phyloP scores from a whole-genome alignment of 2,888 invertebrate species.

The Drosophila atripex region DNA sequence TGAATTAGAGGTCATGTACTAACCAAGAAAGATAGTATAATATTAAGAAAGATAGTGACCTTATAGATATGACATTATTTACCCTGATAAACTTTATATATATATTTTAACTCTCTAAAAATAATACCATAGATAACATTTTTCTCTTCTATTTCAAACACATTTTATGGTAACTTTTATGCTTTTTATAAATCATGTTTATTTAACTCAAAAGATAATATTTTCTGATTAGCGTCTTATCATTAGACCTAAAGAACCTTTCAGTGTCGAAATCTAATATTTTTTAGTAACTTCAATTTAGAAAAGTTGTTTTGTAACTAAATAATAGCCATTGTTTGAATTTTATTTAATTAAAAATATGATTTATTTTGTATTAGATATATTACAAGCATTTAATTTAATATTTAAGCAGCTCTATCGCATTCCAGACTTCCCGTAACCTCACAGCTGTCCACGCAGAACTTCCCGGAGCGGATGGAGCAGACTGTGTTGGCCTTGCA shows the following conservation, averaged over 20 bases:
- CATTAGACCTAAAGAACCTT: too few species aligned
- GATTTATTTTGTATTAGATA: constrained; percentile 2
- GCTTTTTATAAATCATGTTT: not conserved
- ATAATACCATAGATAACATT: not conserved
- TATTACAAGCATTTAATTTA: not conserved
- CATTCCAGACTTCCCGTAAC: constrained; percentile 57
- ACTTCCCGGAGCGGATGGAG: constrained; percentile 56
- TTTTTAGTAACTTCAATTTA: too few species aligned
- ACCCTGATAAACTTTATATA: not conserved
- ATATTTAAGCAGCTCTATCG: constrained; percentile 21
- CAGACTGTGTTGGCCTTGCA: constrained; percentile 63
- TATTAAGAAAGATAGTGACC: not conserved
- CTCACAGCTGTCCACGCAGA: constrained; percentile 63
- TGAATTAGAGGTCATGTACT: not conserved
- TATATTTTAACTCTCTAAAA: not conserved
- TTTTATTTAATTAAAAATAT: not conserved
- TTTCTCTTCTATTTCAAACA: not conserved
- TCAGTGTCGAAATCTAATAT: too few species aligned
- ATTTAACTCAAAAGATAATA: not conserved
- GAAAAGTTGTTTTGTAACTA: too few species aligned
- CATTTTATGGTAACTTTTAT: not conserved
- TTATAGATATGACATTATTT: not conserved
- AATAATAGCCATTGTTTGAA: not conserved
- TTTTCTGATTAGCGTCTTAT: not conserved
- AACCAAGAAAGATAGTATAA: not conserved